Base-by-base conservation (phyloP, 2,888 invertebrate genomes). In the Ormyrus labotus region DNA sequence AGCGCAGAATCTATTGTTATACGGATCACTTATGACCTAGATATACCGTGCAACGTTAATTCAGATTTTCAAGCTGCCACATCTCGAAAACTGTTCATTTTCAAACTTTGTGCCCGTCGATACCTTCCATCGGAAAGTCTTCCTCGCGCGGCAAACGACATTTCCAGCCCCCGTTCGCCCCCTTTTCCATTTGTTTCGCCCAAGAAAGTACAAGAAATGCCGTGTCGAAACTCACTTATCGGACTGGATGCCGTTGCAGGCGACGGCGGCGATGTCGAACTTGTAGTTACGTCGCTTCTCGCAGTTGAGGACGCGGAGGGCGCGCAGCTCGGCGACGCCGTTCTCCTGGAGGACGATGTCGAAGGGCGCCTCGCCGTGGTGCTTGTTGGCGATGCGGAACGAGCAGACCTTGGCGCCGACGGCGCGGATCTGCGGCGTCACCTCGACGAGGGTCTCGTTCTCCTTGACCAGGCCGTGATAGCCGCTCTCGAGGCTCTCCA, bases 281-380 rank as follows among this genome's bases (percentile, higher is more conserved):
- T 97, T 97, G 93, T 98, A 98, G 91, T 96, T 97, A 88, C 96
- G 95, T 75, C 97, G 93, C 91, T 97, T 97, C 91, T 98, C 98
- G 92, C 97, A 98, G 92, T 98, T 97, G 85, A 99, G 94, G 77
- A 95, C 95, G 86, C 95, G 94, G 83, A 95, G 94, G 83, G 97
- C 96, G 87, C 95, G 93, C 85, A 98, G 92, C 85, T 97, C 96
- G 83, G 97, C 96, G 92, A 95, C 95, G 85, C 96, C 96, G 88
- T 95, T 94, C 77, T 94, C 93, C 89, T 95, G 93, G 91, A 94
- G 93, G 87, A 95, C 94, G 86, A 96, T 96, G 93, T 96, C 94
- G 90, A 98, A 98, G n/a, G 98, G 97, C 83, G 97, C 96, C 90
- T 97, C 97, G 81, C 97, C 97, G 92, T 97, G 97, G 89, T 97